Base-by-base conservation (phyloP, 2,113 vertebrate species). In the Urocolius indicus region DNA sequence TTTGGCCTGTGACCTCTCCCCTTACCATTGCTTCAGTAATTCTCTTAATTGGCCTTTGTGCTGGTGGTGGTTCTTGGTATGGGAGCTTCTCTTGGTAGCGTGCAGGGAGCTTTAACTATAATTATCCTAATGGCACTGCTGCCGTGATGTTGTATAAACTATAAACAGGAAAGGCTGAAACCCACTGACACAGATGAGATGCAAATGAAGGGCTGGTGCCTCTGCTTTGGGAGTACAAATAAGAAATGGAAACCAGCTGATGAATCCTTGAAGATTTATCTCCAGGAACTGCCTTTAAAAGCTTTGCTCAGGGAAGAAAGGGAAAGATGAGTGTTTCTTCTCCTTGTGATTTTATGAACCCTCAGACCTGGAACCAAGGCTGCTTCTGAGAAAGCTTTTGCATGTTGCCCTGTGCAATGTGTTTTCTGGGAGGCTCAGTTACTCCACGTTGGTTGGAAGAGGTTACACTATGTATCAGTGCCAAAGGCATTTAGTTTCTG, bases 101-200 rank as follows among this genome's bases (percentile, higher is more conserved):
- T 88, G 68, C 57, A 90, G 41, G 27, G 45, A 93, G 27, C 57
- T 79, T 16, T 16, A 72, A 54, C 61, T 90, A 1, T 94, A 96
- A 97, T 96, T 95, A 93, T 58, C 41, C 49, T 90, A 96, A 95
- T 96, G 80, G 62, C 43, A 10, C 36, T 73, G 73, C 73, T 95
- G 32, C 72, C 38, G 13, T 75, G 49, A 73, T 72, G 66, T 48
- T 65, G 4, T 45, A 67, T 81, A 72, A 94, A 76, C 49, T 78
- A 91, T 72, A 92, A 96, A 93, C 95, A 96, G 93, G 92, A 95
- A 97, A 87, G 62, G 27, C 93, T 95, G 90, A 92, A 96, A 92
- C 83, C 79, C 36, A 90, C 57, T 96, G 92, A 90, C 89, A 94
- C 84, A 87, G 63, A 89, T 71, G 72, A 84, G 49, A 76, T 81